Base-by-base conservation (phyloP, 92 coral and sea anemone genomes). In the Muricea muricata region DNA sequence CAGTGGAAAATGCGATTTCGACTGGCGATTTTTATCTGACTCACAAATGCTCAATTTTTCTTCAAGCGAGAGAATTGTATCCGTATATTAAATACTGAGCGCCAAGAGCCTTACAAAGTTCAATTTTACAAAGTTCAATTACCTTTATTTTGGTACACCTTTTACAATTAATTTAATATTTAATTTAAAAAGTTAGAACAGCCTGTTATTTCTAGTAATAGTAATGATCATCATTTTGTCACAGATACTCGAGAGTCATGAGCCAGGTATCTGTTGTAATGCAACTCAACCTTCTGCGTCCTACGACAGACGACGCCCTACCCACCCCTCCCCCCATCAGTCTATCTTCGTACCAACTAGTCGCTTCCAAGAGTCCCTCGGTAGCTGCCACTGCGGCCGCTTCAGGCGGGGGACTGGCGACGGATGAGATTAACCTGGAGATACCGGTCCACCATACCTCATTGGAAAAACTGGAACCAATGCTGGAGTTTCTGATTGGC, bases 311-410 rank as follows among this genome's bases (percentile, higher is more conserved):
- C 17, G 91, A 93, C 11, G 73, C 78, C 66, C 89, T 94, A 29
- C 98, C 99, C 7, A 92, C 98, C 66, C 99, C 99, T 76, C 99
- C 99, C 34, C 99, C 99, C 5, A 79, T 97, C 29, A 97, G 99
- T 75, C 84, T 97, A 73, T 90, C 98, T 29, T 95, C 99, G 0
- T 97, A 97, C 84, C 97, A 94, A 61, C 85, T 97, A 54, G 99
- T 97, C 18, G 90, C 99, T 33, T 86, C 97, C 25, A 88, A 92
- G 23, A 97, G 89, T 77, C 97, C 98, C 10, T 97, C 99, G 0
- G 89, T 97, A 25, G 98, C 98, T 0, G 99, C 99, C 13, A 96
- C 97, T 1, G 98, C 98, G 0, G 99, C 99, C 7, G 99, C 99
- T 2, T 97, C 99, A 15, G 99, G 99, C 2, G 99, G 99, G 5